A percentile compares a stretch with the other conserved stretches of the same genome.
phyloP scores from a whole-genome alignment of 1,140 invertebrate species.

The Ostrea denselamellosa region DNA sequence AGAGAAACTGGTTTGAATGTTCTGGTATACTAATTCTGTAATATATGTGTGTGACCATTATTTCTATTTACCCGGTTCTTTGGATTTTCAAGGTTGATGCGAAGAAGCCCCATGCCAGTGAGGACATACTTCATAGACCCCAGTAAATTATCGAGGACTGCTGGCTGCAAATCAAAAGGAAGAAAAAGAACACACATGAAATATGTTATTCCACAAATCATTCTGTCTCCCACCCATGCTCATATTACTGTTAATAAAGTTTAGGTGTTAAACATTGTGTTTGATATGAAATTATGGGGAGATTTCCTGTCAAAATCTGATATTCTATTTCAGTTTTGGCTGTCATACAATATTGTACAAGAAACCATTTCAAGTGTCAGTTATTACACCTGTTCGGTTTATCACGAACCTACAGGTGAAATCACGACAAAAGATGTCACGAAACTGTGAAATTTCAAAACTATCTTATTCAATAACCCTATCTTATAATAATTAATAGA shows the following conservation, averaged over 20 bases:
- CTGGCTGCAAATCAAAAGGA: slow-evolving; percentile 80
- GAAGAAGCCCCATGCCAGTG: slow-evolving; percentile 84
- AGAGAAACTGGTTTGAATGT: too few species aligned
- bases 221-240: neutral
- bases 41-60: too few species aligned
- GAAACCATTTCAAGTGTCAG: neutral
- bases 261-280: too few species aligned
- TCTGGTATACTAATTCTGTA: too few species aligned
- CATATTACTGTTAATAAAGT: neutral
- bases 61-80: slow-evolving; percentile 81
- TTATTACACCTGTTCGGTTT: neutral
- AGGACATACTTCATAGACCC: slow-evolving; percentile 86
- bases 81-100: slow-evolving; percentile 83
- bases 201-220: neutral
- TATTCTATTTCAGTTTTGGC: neutral
- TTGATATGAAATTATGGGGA: too few species aligned
- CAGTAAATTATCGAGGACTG: slow-evolving; percentile 84
- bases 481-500: too few species aligned
- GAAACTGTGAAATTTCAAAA: too few species aligned
- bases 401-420: neutral
- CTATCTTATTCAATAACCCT: too few species aligned
- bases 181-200: neutral
- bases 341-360: neutral
- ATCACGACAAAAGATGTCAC: neutral
- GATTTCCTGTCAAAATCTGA: too few species aligned